These are phyloP conservation scores for Hybognathus amarus DNA, from an alignment of 2,797 vertebrate genomes.

Conservation along the genomic window DNA sequence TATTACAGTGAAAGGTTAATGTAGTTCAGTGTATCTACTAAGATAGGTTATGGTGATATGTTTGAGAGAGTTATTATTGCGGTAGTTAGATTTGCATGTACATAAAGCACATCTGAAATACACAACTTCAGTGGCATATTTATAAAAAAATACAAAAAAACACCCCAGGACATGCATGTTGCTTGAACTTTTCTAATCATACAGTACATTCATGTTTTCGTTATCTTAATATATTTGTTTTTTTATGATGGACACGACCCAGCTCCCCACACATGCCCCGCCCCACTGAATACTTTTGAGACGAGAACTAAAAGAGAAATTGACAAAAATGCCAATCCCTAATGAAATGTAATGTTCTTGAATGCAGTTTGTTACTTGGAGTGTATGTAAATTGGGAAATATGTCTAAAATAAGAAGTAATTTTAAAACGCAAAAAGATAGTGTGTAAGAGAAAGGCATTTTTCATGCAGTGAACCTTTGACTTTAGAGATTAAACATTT, in stretches of 20 bases:
- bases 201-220: too few relatives aligned
- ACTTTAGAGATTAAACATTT: slow-evolving; percentile 15
- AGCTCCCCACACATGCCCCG: too few relatives aligned
- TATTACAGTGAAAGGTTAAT: not conserved
- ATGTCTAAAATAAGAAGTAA: not conserved
- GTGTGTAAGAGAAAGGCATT: not conserved
- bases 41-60: not conserved
- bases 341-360: not conserved
- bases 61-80: not conserved
- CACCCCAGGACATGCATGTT: too few relatives aligned
- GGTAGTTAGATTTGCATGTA: not conserved
- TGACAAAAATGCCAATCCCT: too few relatives aligned
- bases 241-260: too few relatives aligned
- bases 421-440: not conserved
- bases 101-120: too few relatives aligned
- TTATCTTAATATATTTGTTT: too few relatives aligned
- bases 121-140: too few relatives aligned
- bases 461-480: not conserved
- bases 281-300: too few relatives aligned
- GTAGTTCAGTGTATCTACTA: not conserved
- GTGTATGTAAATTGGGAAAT: not conserved
- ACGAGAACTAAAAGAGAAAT: too few relatives aligned
- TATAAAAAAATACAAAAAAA: too few relatives aligned
- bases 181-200: too few relatives aligned
- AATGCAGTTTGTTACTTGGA: not conserved